A percentile compares a stretch with the other conserved stretches of the same genome.
Evolutionary conservation across 2,888 invertebrate species (phyloP).

Genomic region (Synanthedon formicaeformis): DNA sequence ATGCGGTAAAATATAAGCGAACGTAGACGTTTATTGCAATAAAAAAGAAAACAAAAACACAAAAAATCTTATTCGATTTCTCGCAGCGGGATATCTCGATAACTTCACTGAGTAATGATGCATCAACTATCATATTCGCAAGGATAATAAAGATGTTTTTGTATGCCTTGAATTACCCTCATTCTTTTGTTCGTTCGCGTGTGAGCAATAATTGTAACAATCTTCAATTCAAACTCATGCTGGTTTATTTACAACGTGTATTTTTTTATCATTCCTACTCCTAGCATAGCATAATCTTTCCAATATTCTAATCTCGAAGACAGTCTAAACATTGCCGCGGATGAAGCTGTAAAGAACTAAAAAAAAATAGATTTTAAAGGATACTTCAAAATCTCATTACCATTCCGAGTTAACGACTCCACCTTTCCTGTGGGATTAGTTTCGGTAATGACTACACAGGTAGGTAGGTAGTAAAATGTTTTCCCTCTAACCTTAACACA

Average conservation of each 20-base stretch:
- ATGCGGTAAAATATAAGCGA: slow-evolving; percentile 1
- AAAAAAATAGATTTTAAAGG: no score
- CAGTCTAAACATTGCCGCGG: no score
- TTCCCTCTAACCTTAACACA: slow-evolving; percentile 21
- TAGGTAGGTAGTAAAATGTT: slow-evolving; percentile 25
- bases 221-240: background rate
- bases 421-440: slow-evolving; percentile 30
- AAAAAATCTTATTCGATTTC: slow-evolving; percentile 22
- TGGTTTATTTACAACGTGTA: background rate
- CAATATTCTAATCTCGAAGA: no score
- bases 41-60: slow-evolving; percentile 3
- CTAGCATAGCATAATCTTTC: no score
- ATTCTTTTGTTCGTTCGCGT: slow-evolving; percentile 14
- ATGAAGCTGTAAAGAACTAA: no score
- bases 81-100: slow-evolving; percentile 26
- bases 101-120: slow-evolving; percentile 23
- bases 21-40: slow-evolving; percentile 4
- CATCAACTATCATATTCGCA: slow-evolving; percentile 24
- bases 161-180: slow-evolving; percentile 6
- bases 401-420: slow-evolving; percentile 40
- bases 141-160: slow-evolving; percentile 28
- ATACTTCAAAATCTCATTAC: slow-evolving; percentile 34
- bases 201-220: background rate
- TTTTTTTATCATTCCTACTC: background rate
- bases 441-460: slow-evolving; percentile 34